Evolutionary conservation across 2,888 invertebrate species (phyloP).

Genomic region (Drosophila anomalata): DNA sequence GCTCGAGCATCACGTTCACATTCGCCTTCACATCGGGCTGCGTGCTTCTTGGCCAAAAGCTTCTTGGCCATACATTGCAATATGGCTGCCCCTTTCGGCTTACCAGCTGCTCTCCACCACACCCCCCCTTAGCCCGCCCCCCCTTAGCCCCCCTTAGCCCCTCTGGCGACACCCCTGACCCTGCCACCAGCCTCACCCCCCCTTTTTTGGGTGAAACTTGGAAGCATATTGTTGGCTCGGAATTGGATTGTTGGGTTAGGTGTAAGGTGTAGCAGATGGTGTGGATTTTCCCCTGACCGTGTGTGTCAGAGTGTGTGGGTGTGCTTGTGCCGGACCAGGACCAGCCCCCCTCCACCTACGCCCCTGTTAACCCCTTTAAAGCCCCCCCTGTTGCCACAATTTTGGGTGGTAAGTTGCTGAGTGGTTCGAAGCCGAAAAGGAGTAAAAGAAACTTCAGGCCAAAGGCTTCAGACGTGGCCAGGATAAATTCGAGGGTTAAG

Average conservation of each 20-base stretch:
- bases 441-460: conserved; percentile 35
- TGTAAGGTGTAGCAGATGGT: conserved; percentile 79
- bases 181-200: conserved; percentile 3
- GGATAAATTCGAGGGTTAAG: conserved; percentile 14
- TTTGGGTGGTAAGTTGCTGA: conserved; percentile 43
- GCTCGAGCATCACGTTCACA: conserved; percentile 62
- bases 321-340: conserved; percentile 15
- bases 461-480: conserved; percentile 22
- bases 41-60: conserved; percentile 49
- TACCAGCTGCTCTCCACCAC: conserved; percentile 15
- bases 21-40: conserved; percentile 29
- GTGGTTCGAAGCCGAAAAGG: conserved; percentile 26
- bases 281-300: conserved; percentile 53
- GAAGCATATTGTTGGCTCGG: conserved; percentile 74
- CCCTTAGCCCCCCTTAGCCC: too few species aligned
- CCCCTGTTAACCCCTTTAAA: neutral
- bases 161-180: neutral
- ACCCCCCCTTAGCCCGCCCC: neutral
- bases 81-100: conserved; percentile 57
- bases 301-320: conserved; percentile 32
- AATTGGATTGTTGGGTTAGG: conserved; percentile 79
- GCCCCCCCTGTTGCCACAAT: neutral
- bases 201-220: conserved; percentile 4
- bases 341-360: neutral
- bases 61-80: conserved; percentile 71